Percentiles rank a stretch among this genome's conserved stretches.
Conservation (phyloP, 2,113 vertebrate species). For the Phoxinus phoxinus region DNA sequence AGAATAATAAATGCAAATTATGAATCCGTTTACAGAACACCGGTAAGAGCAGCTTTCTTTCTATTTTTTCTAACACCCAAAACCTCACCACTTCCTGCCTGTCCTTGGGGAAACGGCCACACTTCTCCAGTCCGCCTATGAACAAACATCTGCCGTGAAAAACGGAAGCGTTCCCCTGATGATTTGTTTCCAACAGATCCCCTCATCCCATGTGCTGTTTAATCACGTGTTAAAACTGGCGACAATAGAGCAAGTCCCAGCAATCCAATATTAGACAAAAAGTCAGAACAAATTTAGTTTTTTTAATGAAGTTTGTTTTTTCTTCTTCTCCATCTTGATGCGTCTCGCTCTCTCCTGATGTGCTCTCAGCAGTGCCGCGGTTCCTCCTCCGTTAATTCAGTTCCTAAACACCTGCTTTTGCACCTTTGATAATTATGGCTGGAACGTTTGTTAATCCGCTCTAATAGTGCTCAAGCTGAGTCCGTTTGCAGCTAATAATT, state of each 20-base stretch:
- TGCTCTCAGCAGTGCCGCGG: slow-evolving; percentile 53
- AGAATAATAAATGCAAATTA: slow-evolving; percentile 42
- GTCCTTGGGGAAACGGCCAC: slow-evolving; percentile 52
- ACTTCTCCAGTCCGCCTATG: slow-evolving; percentile 67
- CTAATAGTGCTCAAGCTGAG: slow-evolving; percentile 79
- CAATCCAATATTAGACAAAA: slow-evolving; percentile 64
- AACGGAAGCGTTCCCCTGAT: slow-evolving; percentile 64
- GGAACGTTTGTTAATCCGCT: slow-evolving; percentile 78
- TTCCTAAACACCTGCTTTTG: slow-evolving; percentile 74
- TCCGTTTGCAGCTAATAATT: slow-evolving; percentile 83
- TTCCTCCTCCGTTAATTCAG: slow-evolving; percentile 74
- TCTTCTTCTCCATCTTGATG: slow-evolving; percentile 47
- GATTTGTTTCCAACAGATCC: slow-evolving; percentile 61
- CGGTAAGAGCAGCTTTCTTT: slow-evolving; percentile 21
- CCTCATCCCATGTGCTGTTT: slow-evolving; percentile 59
- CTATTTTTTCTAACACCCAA: slow-evolving; percentile 59
- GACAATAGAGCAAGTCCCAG: slow-evolving; percentile 62
- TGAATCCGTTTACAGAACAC: slow-evolving; percentile 31
- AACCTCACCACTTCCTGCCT: slow-evolving; percentile 55
- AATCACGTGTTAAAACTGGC: slow-evolving; percentile 73
- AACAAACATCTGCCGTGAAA: slow-evolving; percentile 72
- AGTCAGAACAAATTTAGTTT: slow-evolving; percentile 64
- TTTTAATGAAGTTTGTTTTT: slow-evolving; percentile 61
- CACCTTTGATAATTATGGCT: slow-evolving; percentile 80
- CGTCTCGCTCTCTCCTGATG: slow-evolving; percentile 50